phyloP scores from a whole-genome alignment of 2,797 vertebrate genomes.

The Euphonia xanthogaster region DNA sequence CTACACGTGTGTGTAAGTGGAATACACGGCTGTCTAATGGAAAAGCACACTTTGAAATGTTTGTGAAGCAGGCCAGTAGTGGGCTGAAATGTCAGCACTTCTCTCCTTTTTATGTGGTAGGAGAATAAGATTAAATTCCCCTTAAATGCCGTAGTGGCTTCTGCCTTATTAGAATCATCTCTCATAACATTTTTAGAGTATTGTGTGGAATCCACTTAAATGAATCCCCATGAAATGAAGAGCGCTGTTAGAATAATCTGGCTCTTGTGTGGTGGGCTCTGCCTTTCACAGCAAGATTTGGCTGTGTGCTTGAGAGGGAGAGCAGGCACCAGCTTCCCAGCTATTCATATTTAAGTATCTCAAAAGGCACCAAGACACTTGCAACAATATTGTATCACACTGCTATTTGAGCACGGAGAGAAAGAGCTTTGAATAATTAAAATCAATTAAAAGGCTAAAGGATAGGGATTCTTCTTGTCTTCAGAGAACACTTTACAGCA shows the following conservation, averaged over 20 bases:
- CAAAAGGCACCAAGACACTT: constrained; percentile 26
- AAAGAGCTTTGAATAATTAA: constrained; percentile 70
- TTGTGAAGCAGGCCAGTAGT: constrained; percentile 29
- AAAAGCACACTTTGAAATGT: constrained; percentile 35
- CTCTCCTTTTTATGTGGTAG: constrained; percentile 49
- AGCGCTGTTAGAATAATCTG: constrained; percentile 55
- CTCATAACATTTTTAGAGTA: constrained; percentile 58
- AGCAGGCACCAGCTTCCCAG: constrained; percentile 30
- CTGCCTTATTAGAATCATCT: constrained; percentile 69
- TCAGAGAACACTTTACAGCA: constrained; percentile 48
- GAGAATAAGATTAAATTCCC: constrained; percentile 67
- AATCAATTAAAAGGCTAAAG: constrained; percentile 70
- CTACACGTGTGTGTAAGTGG: not conserved
- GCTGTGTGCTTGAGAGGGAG: not conserved
- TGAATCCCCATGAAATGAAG: constrained; percentile 50
- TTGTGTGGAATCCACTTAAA: constrained; percentile 65
- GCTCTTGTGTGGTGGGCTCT: constrained; percentile 13
- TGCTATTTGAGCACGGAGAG: constrained; percentile 59
- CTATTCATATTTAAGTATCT: constrained; percentile 50
- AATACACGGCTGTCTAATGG: not conserved
- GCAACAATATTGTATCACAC: constrained; percentile 44
- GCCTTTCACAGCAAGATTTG: constrained; percentile 8
- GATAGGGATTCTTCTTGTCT: constrained; percentile 54
- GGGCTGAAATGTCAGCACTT: constrained; percentile 66
- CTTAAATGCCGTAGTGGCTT: constrained; percentile 44